Conservation (phyloP, 2,113 vertebrate species). For the Xiphorhynchus elegans region DNA sequence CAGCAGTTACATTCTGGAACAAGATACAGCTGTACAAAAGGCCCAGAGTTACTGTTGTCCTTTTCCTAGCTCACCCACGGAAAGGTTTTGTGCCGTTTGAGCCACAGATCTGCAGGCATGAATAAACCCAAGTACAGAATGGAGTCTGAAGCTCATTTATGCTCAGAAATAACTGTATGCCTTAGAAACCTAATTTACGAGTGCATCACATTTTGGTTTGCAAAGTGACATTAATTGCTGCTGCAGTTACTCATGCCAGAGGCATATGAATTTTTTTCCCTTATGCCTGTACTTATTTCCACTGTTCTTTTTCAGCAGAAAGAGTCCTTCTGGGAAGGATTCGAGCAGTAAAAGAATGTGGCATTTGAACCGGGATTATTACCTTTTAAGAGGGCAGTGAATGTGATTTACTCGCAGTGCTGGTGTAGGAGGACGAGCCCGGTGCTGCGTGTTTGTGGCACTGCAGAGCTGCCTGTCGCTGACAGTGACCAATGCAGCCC, state of each 20-base stretch:
- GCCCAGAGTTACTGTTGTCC: neutral
- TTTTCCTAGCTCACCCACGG: neutral
- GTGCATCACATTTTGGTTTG: constrained; percentile 23
- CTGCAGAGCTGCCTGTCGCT: neutral
- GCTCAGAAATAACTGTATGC: constrained; percentile 9
- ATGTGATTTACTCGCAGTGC: neutral
- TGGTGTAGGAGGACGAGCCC: neutral
- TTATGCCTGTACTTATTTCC: neutral
- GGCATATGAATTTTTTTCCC: constrained; percentile 11
- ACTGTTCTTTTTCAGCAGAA: neutral
- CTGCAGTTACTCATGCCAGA: constrained; percentile 1
- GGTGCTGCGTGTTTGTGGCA: neutral
- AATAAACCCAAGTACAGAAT: neutral
- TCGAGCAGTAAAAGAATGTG: neutral
- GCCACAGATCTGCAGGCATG: neutral
- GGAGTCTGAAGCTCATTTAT: neutral
- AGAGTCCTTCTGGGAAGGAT: neutral
- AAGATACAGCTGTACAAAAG: neutral
- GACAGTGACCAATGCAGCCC: constrained; percentile 36
- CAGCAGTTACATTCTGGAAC: fast-evolving
- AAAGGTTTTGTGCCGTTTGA: neutral
- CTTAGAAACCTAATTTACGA: constrained; percentile 13
- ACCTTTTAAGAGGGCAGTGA: constrained; percentile 13
- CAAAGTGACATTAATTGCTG: constrained; percentile 47
- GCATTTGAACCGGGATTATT: constrained; percentile 12